These are phyloP conservation scores for Epinotia ramella DNA, from an alignment of 2,888 invertebrate genomes.

Conservation along the genomic window DNA sequence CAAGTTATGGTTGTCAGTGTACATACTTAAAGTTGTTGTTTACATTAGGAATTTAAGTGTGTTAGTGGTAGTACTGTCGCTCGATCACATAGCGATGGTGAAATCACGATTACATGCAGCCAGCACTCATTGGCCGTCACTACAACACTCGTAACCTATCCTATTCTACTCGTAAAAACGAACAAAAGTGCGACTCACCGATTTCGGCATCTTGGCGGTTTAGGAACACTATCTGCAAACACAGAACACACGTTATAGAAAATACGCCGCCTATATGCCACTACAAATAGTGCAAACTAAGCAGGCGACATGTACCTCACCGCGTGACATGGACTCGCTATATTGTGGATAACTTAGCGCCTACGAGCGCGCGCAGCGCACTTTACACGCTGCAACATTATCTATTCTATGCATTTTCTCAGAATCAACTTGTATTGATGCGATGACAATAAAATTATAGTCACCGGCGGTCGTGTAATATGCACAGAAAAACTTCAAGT, in stretches of 20 bases:
- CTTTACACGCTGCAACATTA: constrained; percentile 50
- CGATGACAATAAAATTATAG: constrained; percentile 67
- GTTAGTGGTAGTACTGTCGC: constrained; percentile 61
- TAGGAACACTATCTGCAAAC: constrained; percentile 81
- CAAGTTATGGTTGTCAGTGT: constrained; percentile 23
- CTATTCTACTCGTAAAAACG: constrained; percentile 44
- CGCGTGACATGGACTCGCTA: constrained; percentile 64
- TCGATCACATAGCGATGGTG: constrained; percentile 75
- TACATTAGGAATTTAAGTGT: constrained; percentile 52
- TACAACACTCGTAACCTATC: constrained; percentile 44
- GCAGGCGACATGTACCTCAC: constrained; percentile 59
- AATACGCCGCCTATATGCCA: constrained; percentile 61
- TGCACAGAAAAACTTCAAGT: constrained; percentile 58
- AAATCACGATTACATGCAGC: constrained; percentile 72
- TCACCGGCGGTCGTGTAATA: constrained; percentile 70
- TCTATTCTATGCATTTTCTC: constrained; percentile 58
- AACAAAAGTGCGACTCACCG: constrained; percentile 77
- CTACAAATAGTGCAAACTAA: constrained; percentile 49
- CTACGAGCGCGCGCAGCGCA: constrained; percentile 49
- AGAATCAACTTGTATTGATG: constrained; percentile 60
- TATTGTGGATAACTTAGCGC: constrained; percentile 60
- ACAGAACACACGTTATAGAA: constrained; percentile 63
- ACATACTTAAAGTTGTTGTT: constrained; percentile 35
- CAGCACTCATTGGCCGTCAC: constrained; percentile 46
- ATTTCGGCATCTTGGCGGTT: constrained; percentile 87